A percentile compares a stretch with the other conserved stretches of the same genome.
Evolutionary conservation across 2,113 vertebrate species (phyloP).

Genomic region (Dermatemys mawii): DNA sequence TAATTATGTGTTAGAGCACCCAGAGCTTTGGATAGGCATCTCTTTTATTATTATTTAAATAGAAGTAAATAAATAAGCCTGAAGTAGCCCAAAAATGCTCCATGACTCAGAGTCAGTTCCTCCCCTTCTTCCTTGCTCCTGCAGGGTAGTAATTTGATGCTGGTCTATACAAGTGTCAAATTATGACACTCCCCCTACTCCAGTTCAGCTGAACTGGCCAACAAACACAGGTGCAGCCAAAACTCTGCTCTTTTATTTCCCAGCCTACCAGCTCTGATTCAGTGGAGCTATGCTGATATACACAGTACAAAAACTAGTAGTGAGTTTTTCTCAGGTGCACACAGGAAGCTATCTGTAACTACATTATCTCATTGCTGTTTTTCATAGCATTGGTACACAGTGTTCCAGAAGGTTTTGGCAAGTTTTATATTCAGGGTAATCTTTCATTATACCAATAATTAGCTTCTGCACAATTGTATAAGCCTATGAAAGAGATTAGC

Average conservation of each 20-base stretch:
- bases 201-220: not conserved
- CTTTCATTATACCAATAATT: not conserved
- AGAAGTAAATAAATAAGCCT: not conserved
- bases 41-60: conserved; percentile 2
- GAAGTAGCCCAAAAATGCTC: not conserved
- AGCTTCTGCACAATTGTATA: not conserved
- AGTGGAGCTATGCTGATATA: accelerated
- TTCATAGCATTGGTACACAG: not conserved
- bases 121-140: not conserved
- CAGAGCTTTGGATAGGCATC: not conserved
- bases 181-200: not conserved
- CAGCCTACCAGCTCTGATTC: not conserved
- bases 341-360: not conserved
- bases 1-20: not conserved
- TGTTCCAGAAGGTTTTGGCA: not conserved
- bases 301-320: not conserved
- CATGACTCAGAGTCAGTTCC: not conserved
- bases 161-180: not conserved
- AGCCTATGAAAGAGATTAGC: not conserved
- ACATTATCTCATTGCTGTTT: not conserved
- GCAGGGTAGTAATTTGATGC: not conserved
- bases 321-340: not conserved
- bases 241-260: not conserved
- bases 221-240: not conserved
- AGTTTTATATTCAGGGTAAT: not conserved